A percentile compares a stretch with the other conserved stretches of the same genome.
Conservation (phyloP, 2,797 vertebrate genomes). For the Cygnus olor region DNA sequence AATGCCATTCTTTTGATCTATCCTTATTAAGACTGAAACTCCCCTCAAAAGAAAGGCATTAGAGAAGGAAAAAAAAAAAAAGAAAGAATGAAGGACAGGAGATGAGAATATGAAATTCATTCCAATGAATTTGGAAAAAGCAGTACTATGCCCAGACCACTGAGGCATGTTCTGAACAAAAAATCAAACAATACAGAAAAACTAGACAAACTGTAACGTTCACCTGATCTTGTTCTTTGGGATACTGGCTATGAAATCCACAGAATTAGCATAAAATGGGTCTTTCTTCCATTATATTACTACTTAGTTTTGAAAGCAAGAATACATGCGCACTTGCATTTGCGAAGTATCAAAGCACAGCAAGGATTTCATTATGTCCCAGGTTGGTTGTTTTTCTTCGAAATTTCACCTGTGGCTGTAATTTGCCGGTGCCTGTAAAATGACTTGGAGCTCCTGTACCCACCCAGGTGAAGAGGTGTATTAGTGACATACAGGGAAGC, state of each 20-base stretch:
- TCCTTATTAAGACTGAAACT: not conserved
- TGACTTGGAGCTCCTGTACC: not conserved
- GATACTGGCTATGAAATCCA: not conserved
- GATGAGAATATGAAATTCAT: not conserved
- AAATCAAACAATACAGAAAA: not conserved
- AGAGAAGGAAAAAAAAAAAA: not conserved
- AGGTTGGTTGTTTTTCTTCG: not conserved
- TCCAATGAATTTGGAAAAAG: not conserved
- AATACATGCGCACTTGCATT: not conserved
- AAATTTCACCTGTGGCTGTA: rapidly evolving
- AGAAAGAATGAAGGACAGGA: not conserved
- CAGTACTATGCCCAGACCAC: not conserved
- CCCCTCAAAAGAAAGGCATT: not conserved
- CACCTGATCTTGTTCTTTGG: not conserved
- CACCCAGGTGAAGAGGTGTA: not conserved
- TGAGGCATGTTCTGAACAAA: not conserved
- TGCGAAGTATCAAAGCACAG: not conserved
- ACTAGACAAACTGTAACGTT: not conserved
- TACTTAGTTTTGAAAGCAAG: not conserved
- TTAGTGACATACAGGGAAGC: not conserved
- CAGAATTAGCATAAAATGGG: not conserved
- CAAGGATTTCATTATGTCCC: not conserved
- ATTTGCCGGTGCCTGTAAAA: not conserved
- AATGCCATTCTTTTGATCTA: not conserved
- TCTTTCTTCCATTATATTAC: not conserved